A percentile compares a stretch with the other conserved stretches of the same genome.
Conservation (phyloP, 2,888 invertebrate species). For the Athalia rosae region DNA sequence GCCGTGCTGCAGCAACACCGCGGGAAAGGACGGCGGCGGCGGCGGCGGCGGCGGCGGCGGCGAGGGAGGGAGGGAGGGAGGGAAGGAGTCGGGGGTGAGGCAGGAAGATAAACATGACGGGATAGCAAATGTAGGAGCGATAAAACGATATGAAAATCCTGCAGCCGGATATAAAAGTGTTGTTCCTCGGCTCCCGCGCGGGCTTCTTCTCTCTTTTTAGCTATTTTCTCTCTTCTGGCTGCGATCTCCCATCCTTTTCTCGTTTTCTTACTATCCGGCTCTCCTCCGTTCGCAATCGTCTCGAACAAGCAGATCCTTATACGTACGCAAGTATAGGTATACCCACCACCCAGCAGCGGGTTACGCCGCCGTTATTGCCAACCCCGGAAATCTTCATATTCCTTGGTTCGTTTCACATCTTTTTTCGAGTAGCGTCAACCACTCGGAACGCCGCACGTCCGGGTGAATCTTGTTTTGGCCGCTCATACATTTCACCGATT, state of each 20-base stretch:
- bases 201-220: constrained; percentile 39
- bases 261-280: background rate
- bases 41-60: no score
- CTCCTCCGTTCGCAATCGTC: constrained; percentile 38
- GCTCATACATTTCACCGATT: background rate
- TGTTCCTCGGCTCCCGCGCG: constrained; percentile 55
- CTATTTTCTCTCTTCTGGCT: constrained; percentile 8
- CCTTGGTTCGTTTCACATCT: constrained; percentile 44
- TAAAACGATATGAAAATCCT: constrained; percentile 62
- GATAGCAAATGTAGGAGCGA: constrained; percentile 61
- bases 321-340: background rate
- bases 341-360: constrained; percentile 2
- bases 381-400: constrained; percentile 43
- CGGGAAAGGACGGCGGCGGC: no score
- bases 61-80: constrained; percentile 15
- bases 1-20: constrained; percentile 38
- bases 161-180: constrained; percentile 60
- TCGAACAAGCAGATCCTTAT: background rate
- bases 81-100: constrained; percentile 48
- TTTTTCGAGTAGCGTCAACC: constrained; percentile 36
- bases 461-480: constrained; percentile 17
- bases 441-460: background rate
- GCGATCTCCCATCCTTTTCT: no score
- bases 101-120: constrained; percentile 60
- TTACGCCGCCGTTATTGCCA: constrained; percentile 39